Conservation (phyloP, 2,888 invertebrate species). For the Labia minor region DNA sequence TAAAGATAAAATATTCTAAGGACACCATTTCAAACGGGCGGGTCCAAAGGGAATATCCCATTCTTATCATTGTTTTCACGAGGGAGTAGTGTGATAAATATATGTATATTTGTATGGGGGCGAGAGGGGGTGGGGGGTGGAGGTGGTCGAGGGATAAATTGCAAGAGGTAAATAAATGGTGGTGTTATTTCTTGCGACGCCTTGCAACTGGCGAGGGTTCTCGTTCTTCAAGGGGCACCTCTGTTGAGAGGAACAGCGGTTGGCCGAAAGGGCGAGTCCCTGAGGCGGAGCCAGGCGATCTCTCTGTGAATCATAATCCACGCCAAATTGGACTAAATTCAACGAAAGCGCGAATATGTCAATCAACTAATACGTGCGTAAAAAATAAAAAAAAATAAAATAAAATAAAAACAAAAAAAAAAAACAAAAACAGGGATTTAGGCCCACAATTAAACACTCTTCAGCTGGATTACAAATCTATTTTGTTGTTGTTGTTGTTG, state of each 20-base stretch:
- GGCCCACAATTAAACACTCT: conserved; percentile 22
- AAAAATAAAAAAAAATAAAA: conserved; percentile 26
- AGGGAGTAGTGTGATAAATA: no score
- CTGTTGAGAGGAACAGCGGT: conserved; percentile 51
- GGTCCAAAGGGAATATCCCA: no score
- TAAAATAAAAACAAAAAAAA: conserved; percentile 25
- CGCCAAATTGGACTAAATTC: background rate
- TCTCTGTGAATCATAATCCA: conserved; percentile 27
- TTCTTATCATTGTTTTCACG: no score
- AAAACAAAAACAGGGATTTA: conserved; percentile 29
- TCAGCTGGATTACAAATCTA: background rate
- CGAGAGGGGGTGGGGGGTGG: conserved; percentile 32
- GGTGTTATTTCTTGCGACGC: conserved; percentile 21
- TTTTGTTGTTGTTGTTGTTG: no score
- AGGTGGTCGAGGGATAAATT: no score
- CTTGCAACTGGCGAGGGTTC: conserved; percentile 23
- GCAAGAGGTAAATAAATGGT: no score
- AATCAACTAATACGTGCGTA: background rate
- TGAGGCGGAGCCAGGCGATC: conserved; percentile 42
- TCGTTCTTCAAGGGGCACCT: conserved; percentile 28
- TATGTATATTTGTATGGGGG: conserved; percentile 31
- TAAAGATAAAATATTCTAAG: no score
- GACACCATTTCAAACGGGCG: no score
- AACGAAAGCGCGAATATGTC: no score
- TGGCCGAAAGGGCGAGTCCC: conserved; percentile 66